These are phyloP conservation scores for Contarinia nasturtii DNA, from an alignment of 1,140 invertebrate species.

Conservation along the genomic window DNA sequence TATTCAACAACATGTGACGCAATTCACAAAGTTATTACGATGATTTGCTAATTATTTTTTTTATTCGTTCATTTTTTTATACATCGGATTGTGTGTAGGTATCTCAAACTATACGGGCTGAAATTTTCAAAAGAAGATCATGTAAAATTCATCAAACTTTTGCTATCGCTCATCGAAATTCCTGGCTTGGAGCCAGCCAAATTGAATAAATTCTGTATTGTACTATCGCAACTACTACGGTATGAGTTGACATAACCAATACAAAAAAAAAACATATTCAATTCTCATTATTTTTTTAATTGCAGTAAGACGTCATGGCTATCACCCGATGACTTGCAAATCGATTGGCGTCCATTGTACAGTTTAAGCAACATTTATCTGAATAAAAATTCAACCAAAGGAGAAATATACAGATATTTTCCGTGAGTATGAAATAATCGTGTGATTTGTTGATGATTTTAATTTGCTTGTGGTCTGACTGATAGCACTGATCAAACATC, in stretches of 20 bases:
- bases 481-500: background rate
- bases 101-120: constrained; percentile 62
- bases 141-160: constrained; percentile 64
- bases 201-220: constrained; percentile 43
- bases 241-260: constrained; percentile 17
- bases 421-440: constrained; percentile 24
- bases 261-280: no score
- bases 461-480: background rate
- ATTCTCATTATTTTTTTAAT: constrained; percentile 9
- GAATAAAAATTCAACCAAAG: constrained; percentile 22
- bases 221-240: constrained; percentile 32
- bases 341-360: constrained; percentile 77
- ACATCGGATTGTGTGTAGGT: constrained; percentile 29
- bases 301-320: constrained; percentile 58
- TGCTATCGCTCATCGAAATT: constrained; percentile 57
- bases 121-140: constrained; percentile 86
- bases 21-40: no score
- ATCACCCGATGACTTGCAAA: constrained; percentile 53
- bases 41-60: no score
- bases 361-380: constrained; percentile 36
- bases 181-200: constrained; percentile 56
- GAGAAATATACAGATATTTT: constrained; percentile 35
- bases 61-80: no score
- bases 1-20: background rate
- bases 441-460: background rate